Evolutionary conservation across 2,797 vertebrate species (phyloP).

Genomic region (Chanos chanos): DNA sequence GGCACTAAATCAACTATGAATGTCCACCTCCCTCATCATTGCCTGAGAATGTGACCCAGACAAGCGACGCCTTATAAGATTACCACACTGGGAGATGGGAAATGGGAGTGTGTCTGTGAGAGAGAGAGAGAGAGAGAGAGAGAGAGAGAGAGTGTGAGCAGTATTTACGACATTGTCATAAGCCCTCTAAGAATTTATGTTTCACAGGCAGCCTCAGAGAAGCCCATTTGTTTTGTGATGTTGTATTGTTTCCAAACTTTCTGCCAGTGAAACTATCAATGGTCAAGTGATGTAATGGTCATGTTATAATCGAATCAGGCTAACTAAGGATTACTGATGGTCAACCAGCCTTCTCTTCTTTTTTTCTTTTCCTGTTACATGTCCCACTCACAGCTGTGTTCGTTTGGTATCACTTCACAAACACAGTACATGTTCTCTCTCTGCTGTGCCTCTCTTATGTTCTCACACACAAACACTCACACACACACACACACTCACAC

Average conservation of each 20-base stretch:
- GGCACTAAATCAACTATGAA: no score
- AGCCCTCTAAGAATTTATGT: no score
- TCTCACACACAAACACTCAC: neutral
- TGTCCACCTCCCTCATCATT: no score
- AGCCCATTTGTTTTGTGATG: conserved; percentile 18
- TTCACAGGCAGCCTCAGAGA: no score
- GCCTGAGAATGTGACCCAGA: no score
- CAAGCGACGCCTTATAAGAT: no score
- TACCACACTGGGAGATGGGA: no score
- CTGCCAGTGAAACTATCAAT: conserved; percentile 33
- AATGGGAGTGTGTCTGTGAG: neutral
- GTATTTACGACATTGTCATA: no score
- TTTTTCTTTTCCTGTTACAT: neutral
- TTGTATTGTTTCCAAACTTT: no score
- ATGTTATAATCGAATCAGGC: no score
- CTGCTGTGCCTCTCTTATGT: neutral
- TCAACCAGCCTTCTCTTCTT: neutral
- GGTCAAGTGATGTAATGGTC: no score
- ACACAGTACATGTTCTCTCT: neutral
- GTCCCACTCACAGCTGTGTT: conserved; percentile 26
- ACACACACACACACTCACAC: neutral
- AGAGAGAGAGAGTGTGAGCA: neutral
- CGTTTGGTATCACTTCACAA: conserved; percentile 18
- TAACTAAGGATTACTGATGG: no score
- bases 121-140: neutral